A percentile compares a stretch with the other conserved stretches of the same genome.
These are phyloP conservation scores for Trachelus troglodyta DNA, from an alignment of 2,888 invertebrate genomes.

Conservation along the genomic window DNA sequence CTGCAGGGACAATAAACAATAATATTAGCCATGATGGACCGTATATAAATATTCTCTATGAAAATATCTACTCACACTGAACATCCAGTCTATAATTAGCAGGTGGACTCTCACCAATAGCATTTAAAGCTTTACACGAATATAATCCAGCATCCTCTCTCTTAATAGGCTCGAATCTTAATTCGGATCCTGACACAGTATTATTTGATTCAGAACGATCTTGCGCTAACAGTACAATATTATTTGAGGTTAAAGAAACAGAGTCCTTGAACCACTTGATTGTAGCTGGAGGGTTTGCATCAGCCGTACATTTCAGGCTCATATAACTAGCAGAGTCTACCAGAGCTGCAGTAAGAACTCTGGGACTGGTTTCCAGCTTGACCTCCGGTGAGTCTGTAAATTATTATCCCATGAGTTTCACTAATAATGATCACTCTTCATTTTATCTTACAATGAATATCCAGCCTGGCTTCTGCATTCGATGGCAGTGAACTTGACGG, in stretches of 20 bases:
- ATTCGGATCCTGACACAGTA: constrained; percentile 59
- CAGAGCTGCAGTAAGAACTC: constrained; percentile 63
- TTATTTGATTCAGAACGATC: constrained; percentile 68
- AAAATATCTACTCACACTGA: constrained; percentile 67
- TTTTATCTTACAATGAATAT: constrained; percentile 84
- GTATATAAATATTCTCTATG: neutral
- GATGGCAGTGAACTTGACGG: constrained; percentile 80
- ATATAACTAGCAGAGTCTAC: constrained; percentile 70
- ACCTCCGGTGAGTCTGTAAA: constrained; percentile 70
- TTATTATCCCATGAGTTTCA: constrained; percentile 34
- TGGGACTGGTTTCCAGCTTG: constrained; percentile 67
- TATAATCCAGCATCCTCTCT: constrained; percentile 79
- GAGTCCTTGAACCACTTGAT: constrained; percentile 69
- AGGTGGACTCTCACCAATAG: constrained; percentile 75
- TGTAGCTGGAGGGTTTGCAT: constrained; percentile 70
- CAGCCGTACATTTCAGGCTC: constrained; percentile 68
- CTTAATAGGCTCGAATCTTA: constrained; percentile 70
- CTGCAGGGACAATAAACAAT: constrained; percentile 49
- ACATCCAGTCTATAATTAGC: constrained; percentile 70
- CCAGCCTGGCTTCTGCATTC: constrained; percentile 82
- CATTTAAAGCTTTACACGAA: constrained; percentile 87
- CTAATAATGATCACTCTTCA: constrained; percentile 23
- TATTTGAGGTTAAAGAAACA: constrained; percentile 44
- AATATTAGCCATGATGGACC: neutral
- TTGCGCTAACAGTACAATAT: constrained; percentile 65